Evolutionary conservation across 2,888 invertebrate genomes (phyloP).

Genomic region (Eupithecia abbreviata): DNA sequence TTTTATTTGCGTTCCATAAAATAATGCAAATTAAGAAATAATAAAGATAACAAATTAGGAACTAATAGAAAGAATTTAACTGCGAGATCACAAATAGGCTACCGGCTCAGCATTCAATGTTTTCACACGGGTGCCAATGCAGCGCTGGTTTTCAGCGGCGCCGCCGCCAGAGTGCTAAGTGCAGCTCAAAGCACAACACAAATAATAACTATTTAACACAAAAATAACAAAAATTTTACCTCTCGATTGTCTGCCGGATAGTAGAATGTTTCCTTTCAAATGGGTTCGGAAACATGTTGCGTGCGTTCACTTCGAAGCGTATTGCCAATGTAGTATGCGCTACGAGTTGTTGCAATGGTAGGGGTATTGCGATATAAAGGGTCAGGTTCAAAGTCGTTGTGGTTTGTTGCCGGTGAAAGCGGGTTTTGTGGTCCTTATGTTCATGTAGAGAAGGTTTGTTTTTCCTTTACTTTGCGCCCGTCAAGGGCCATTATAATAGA

Average conservation of each 20-base stretch:
- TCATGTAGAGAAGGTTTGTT: background rate
- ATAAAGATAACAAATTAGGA: too few species aligned
- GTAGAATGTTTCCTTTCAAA: constrained; percentile 88
- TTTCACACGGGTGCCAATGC: too few species aligned
- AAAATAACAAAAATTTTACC: constrained; percentile 37
- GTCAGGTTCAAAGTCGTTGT: constrained; percentile 61
- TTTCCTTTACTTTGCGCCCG: background rate
- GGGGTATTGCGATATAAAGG: constrained; percentile 55
- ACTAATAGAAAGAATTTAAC: too few species aligned
- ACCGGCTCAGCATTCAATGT: too few species aligned
- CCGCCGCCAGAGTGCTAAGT: too few species aligned
- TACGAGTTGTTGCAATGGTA: constrained; percentile 3
- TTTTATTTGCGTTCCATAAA: too few species aligned
- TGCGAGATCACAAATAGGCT: too few species aligned
- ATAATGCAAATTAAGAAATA: too few species aligned
- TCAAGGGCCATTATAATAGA: background rate
- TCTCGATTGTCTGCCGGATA: constrained; percentile 86
- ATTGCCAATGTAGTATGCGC: constrained; percentile 35
- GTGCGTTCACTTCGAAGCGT: constrained; percentile 54
- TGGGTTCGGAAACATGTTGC: constrained; percentile 87
- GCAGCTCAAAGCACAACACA: too few species aligned
- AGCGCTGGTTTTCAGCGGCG: too few species aligned
- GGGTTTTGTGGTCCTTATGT: background rate
- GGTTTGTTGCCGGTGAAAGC: background rate
- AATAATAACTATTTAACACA: too few species aligned